Evolutionary conservation across 2,797 vertebrate species (phyloP).

Genomic region (Muscicapa striata): DNA sequence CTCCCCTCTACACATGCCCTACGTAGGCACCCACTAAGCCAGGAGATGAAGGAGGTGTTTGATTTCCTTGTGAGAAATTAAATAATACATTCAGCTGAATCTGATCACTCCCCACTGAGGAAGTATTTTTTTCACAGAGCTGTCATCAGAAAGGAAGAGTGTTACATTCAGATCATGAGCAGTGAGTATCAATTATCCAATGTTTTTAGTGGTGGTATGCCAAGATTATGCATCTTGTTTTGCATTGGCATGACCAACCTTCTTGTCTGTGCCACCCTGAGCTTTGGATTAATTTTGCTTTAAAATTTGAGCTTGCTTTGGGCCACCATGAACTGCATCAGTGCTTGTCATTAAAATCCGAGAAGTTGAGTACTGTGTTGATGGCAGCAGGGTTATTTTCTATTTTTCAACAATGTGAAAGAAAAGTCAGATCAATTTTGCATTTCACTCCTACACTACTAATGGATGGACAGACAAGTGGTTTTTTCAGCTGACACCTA

Average conservation of each 20-base stretch:
- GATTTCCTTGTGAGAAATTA: neutral
- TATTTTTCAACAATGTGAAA: slow-evolving; percentile 14
- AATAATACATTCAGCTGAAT: neutral
- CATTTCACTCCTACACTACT: neutral
- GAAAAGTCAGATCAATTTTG: slow-evolving; percentile 16
- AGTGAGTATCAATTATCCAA: neutral
- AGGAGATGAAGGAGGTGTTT: neutral
- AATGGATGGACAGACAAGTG: neutral
- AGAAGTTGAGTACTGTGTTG: neutral
- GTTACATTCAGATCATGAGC: neutral
- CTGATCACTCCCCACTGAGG: neutral
- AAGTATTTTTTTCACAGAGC: neutral
- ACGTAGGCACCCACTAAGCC: neutral
- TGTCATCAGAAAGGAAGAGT: slow-evolving; percentile 17
- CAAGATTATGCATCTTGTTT: neutral
- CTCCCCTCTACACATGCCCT: neutral
- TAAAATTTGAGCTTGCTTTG: neutral
- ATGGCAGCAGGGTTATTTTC: slow-evolving; percentile 13
- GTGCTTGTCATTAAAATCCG: neutral
- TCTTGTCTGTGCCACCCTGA: neutral
- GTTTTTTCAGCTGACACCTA: neutral
- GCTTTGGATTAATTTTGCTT: neutral
- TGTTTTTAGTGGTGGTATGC: neutral
- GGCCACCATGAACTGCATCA: neutral
- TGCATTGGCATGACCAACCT: fast-evolving